These are phyloP conservation scores for Teleopsis dalmanni DNA, from an alignment of 1,140 invertebrate genomes.

Conservation along the genomic window DNA sequence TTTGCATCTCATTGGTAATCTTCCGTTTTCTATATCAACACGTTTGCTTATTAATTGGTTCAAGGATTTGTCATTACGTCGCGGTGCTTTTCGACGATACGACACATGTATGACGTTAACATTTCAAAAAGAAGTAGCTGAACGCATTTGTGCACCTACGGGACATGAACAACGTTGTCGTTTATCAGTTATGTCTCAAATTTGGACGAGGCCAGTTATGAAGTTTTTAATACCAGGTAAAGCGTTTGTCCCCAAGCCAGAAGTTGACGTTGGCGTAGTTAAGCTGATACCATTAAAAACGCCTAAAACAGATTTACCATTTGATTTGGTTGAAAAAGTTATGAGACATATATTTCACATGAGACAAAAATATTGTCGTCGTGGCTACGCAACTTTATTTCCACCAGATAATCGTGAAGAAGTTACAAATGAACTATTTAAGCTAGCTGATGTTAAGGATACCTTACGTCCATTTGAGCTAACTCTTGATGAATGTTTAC, in stretches of 20 bases:
- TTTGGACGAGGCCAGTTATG: slow-evolving; percentile 75
- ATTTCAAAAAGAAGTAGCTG: slow-evolving; percentile 93
- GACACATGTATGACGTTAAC: slow-evolving; percentile 85
- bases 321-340: slow-evolving; percentile 86
- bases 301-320: slow-evolving; percentile 73
- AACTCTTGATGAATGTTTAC: slow-evolving; percentile 68
- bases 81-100: slow-evolving; percentile 76
- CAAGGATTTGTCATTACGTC: slow-evolving; percentile 64
- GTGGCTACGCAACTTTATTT: slow-evolving; percentile 67
- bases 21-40: slow-evolving; percentile 95
- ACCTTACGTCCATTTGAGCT: slow-evolving; percentile 60
- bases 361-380: slow-evolving; percentile 74
- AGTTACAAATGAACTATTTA: slow-evolving; percentile 60
- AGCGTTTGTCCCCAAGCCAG: slow-evolving; percentile 87
- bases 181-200: slow-evolving; percentile 90
- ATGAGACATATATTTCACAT: slow-evolving; percentile 76
- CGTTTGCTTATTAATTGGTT: slow-evolving; percentile 87
- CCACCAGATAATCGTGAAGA: slow-evolving; percentile 60
- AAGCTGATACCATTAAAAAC: slow-evolving; percentile 69
- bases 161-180: slow-evolving; percentile 65
- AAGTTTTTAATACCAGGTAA: slow-evolving; percentile 83
- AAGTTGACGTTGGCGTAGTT: slow-evolving; percentile 95
- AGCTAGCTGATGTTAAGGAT: slow-evolving; percentile 66
- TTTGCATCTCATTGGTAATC: slow-evolving; percentile 89
- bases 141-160: slow-evolving; percentile 74